Evolutionary conservation across 1,140 invertebrate species (phyloP).

Genomic region (Fopius arisanus): DNA sequence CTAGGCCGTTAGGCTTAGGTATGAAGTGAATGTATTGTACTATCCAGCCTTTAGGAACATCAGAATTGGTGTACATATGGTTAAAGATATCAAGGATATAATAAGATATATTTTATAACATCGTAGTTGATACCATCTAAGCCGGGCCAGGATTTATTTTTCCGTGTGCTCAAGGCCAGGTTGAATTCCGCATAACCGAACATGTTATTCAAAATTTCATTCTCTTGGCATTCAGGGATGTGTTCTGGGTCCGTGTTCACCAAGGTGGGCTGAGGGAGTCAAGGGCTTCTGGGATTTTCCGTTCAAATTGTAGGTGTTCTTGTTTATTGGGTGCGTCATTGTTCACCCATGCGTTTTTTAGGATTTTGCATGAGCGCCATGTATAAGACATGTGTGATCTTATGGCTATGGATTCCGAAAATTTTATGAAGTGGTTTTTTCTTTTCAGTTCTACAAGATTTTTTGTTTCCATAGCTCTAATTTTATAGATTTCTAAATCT

Average conservation of each 20-base stretch:
- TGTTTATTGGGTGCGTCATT: not conserved
- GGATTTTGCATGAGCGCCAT: not conserved
- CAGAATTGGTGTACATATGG: not conserved
- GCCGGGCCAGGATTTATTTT: not conserved
- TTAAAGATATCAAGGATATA: not conserved
- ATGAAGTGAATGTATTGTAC: not conserved
- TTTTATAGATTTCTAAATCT: not conserved
- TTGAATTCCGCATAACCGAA: not conserved
- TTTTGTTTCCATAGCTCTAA: not conserved
- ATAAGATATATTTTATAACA: not conserved
- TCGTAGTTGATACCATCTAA: slow-evolving; percentile 6
- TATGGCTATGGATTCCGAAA: not conserved
- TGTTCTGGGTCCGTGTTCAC: not conserved
- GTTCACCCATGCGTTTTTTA: not conserved
- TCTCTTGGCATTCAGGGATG: not conserved
- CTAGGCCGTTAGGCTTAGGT: not conserved
- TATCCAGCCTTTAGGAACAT: not conserved
- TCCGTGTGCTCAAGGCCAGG: not conserved
- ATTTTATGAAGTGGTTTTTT: not conserved
- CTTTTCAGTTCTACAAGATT: not conserved
- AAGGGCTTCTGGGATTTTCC: not conserved
- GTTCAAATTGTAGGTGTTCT: not conserved
- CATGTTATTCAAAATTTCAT: not conserved
- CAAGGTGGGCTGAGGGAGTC: not conserved
- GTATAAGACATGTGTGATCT: not conserved